Evolutionary conservation across 2,888 invertebrate genomes (phyloP).

Genomic region (Drosophila meridiana): DNA sequence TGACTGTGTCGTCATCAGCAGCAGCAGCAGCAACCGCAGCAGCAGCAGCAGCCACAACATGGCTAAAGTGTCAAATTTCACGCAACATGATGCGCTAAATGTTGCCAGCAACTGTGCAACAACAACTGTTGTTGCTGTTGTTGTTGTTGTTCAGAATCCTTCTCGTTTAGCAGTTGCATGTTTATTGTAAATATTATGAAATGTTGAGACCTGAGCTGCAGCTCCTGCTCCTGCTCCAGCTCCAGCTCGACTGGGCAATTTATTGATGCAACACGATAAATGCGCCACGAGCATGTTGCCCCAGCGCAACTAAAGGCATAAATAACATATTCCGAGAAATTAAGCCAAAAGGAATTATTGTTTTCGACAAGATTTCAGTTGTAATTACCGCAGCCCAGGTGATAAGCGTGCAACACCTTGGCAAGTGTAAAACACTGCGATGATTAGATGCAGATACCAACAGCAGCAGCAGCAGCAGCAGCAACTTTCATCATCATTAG

Average conservation of each 20-base stretch:
- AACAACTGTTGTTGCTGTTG: conserved; percentile 38
- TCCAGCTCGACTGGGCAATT: conserved; percentile 54
- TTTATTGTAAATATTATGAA: conserved; percentile 82
- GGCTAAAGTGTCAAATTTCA: conserved; percentile 80
- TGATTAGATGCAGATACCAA: conserved; percentile 58
- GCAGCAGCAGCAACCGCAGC: conserved; percentile 19
- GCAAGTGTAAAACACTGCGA: conserved; percentile 45
- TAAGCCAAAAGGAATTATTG: conserved; percentile 76
- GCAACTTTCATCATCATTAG: conserved; percentile 62
- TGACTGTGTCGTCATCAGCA: conserved; percentile 57
- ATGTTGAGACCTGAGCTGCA: conserved; percentile 71
- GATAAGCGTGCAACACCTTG: conserved; percentile 69
- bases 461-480: background rate
- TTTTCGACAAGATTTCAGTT: conserved; percentile 72
- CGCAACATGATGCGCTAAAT: conserved; percentile 81
- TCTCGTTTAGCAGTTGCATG: conserved; percentile 75
- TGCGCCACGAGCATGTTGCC: conserved; percentile 66
- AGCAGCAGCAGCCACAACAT: conserved; percentile 39
- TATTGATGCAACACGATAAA: conserved; percentile 79
- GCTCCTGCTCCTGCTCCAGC: conserved; percentile 31
- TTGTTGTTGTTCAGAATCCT: conserved; percentile 36
- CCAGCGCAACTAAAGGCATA: conserved; percentile 50
- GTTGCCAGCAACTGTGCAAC: conserved; percentile 74
- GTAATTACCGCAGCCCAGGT: conserved; percentile 66
- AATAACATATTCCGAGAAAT: conserved; percentile 76